Evolutionary conservation across 2,797 vertebrate species (phyloP).

Genomic region (Champsocephalus esox): DNA sequence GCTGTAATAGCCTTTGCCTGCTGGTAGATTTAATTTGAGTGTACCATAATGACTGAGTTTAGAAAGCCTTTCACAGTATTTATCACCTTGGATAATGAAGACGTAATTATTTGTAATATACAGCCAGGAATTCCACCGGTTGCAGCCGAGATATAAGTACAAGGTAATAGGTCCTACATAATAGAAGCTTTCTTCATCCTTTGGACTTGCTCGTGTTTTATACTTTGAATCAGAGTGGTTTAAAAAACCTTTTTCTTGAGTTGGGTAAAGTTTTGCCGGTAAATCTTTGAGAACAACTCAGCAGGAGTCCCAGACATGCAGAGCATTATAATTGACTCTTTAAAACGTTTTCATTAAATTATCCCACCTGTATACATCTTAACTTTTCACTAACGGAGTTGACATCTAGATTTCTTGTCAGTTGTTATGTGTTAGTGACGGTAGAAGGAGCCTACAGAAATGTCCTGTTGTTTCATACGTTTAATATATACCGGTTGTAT

Average conservation of each 20-base stretch:
- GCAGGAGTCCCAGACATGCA: too few relatives aligned
- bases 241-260: too few relatives aligned
- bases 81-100: slow-evolving; percentile 73
- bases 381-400: too few relatives aligned
- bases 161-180: neutral
- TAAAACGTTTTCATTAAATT: too few relatives aligned
- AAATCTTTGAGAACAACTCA: too few relatives aligned
- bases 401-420: too few relatives aligned
- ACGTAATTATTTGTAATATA: slow-evolving; percentile 51
- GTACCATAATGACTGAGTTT: slow-evolving; percentile 67
- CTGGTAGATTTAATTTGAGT: slow-evolving; percentile 74
- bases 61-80: slow-evolving; percentile 67
- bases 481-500: neutral
- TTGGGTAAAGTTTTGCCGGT: too few relatives aligned
- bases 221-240: neutral
- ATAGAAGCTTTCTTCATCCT: neutral
- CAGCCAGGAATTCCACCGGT: slow-evolving; percentile 28
- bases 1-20: slow-evolving; percentile 74
- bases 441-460: neutral
- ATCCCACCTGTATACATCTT: too few relatives aligned
- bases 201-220: too few relatives aligned
- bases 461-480: slow-evolving; percentile 8
- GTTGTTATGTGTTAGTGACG: neutral
- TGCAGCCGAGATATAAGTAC: slow-evolving; percentile 15
- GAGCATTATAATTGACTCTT: too few relatives aligned